Percentiles rank a stretch among this genome's conserved stretches.
These are phyloP conservation scores for Porites rus DNA, from an alignment of 92 coral and sea anemone species.

Conservation along the genomic window DNA sequence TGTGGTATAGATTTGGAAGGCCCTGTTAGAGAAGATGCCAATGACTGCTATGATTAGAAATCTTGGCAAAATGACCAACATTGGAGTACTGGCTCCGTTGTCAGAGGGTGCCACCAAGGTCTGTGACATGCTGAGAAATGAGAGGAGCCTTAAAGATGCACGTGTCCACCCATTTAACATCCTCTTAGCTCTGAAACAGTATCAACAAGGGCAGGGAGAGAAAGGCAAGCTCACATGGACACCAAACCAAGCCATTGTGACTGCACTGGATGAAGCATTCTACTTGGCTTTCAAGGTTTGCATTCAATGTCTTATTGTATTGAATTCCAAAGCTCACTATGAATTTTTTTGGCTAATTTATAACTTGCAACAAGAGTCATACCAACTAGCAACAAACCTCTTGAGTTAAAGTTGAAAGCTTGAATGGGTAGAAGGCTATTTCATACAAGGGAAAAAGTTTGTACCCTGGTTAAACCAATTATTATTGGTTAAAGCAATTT, in stretches of 20 bases:
- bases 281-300: slow-evolving; percentile 92
- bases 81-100: slow-evolving; percentile 70
- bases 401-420: no score
- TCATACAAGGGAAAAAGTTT: no score
- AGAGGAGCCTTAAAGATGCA: slow-evolving; percentile 62
- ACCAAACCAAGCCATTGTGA: slow-evolving; percentile 69
- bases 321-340: no score
- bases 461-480: no score
- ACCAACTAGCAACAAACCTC: no score
- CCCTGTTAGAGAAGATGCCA: slow-evolving; percentile 91
- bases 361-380: no score
- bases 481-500: no score
- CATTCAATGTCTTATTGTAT: neutral
- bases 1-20: slow-evolving; percentile 83
- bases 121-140: slow-evolving; percentile 53
- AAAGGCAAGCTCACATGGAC: slow-evolving; percentile 88
- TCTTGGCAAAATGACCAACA: slow-evolving; percentile 93
- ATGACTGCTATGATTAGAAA: slow-evolving; percentile 98
- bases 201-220: slow-evolving; percentile 90
- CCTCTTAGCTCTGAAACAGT: slow-evolving; percentile 85
- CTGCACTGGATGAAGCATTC: slow-evolving; percentile 92
- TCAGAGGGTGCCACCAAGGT: slow-evolving; percentile 75
- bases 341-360: no score
- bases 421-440: no score
- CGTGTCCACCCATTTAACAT: slow-evolving; percentile 95